Conservation (phyloP, 2,113 vertebrate species). For the Glaucomys volans region DNA sequence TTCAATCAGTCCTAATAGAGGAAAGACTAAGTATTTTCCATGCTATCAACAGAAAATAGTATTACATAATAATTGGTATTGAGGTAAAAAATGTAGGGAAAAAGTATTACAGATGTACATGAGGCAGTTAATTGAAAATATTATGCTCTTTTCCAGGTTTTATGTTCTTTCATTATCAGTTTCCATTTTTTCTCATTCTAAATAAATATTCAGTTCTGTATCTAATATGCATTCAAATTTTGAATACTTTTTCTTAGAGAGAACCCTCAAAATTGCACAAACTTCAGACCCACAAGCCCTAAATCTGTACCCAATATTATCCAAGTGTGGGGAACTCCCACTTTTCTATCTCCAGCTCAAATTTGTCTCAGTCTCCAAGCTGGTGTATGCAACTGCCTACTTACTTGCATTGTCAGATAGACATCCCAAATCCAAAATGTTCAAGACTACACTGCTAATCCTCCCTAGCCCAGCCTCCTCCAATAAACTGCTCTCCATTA, state of each 20-base stretch:
- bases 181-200: constrained; percentile 23
- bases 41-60: constrained; percentile 15
- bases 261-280: not conserved
- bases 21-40: not conserved
- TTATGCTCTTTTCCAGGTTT: not conserved
- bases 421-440: not conserved
- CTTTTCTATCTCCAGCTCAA: not conserved
- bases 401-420: not conserved
- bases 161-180: not conserved
- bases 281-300: not conserved
- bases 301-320: not conserved
- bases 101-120: not conserved
- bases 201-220: not conserved
- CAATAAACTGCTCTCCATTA: not conserved
- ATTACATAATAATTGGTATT: not conserved
- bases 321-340: not conserved
- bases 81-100: not conserved
- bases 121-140: not conserved
- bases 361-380: not conserved
- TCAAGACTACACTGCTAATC: not conserved
- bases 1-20: not conserved
- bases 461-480: no score
- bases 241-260: not conserved
- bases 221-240: not conserved
- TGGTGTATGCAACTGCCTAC: not conserved